phyloP scores from a whole-genome alignment of 2,888 invertebrate genomes.

The Torymus tubicola region DNA sequence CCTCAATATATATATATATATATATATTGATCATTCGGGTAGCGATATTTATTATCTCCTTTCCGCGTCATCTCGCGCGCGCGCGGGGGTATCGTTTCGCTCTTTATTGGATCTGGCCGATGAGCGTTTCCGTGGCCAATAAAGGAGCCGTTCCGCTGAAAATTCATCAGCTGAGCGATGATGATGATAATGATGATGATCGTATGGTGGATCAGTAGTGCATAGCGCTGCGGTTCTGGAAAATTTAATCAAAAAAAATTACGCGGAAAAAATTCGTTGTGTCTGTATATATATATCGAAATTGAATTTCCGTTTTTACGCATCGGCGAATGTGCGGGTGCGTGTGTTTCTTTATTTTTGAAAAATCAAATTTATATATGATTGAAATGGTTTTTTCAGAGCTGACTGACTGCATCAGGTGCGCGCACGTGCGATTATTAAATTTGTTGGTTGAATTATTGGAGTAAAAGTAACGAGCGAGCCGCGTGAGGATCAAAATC shows the following conservation, averaged over 20 bases:
- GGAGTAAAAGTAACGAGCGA: neutral
- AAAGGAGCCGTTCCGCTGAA: constrained; percentile 20
- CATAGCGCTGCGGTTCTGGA: neutral
- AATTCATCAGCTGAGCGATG: constrained; percentile 23
- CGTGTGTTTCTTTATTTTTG: too few species aligned
- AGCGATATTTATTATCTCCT: constrained; percentile 19
- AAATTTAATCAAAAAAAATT: constrained; percentile 27
- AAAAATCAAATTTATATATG: too few species aligned
- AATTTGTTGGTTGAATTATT: neutral
- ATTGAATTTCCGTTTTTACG: constrained; percentile 18
- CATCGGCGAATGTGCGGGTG: neutral
- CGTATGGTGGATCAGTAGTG: too few species aligned
- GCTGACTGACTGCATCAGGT: neutral
- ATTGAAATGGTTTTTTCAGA: neutral
- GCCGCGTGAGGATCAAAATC: too few species aligned
- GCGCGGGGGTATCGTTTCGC: neutral
- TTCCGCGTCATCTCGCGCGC: neutral
- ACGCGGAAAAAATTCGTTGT: neutral
- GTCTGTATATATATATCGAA: neutral
- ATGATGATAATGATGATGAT: too few species aligned
- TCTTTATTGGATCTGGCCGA: constrained; percentile 3
- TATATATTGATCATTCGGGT: constrained; percentile 1
- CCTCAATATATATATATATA: neutral
- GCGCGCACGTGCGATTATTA: neutral
- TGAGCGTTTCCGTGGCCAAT: constrained; percentile 31